Evolutionary conservation across 2,797 vertebrate species (phyloP), one percentile per base, ranked within the genome.

Genomic region (Melanotaenia pygmaea): DNA sequence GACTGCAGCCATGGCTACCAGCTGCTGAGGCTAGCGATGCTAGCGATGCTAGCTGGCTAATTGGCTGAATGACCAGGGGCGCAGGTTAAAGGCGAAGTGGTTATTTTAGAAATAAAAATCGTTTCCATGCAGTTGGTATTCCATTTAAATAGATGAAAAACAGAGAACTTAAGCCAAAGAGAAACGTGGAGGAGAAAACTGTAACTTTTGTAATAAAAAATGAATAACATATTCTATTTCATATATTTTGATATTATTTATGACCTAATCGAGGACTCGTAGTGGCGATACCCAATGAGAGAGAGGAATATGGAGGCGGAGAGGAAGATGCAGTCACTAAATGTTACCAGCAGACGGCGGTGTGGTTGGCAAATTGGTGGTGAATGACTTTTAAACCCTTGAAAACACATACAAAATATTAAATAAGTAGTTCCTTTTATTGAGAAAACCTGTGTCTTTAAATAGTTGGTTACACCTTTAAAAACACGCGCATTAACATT

Each of bases 1-100:
- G 43, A 94, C 91, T 43, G 93, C 91, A 86, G 94, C 92, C 94
- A 95, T 92, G 9, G 54, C 76, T 71, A 58, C 45, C 67, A 86
- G 81, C 83, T 79, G 50, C 14, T 54, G 30, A 24, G n/a, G 73
- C 64, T 86, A 83, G 74, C 76, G 28, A 28, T 50, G 73, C 64
- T 86, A 83, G 74, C 76, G 28, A 28, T 50, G 59, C 67, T 53
- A 70, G 51, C 76, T 64, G 47, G 57, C 59, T 63, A 22, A 5
- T 47, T 40, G 28, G 56, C 28, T 58, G 47, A 13, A 59, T 56
- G 20, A 66, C 1, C 32, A 9, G 38, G 30, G 16, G 28, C 26
- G 4, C 37, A 61, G 51, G 12, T 28, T 43, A 74, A 80, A 80
- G n/a, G 77, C 81, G 74, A 84, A 85, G 64, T 2, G 18, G 8